phyloP scores from a whole-genome alignment of 92 coral and sea anemone species.

The Phymanthus crucifer region DNA sequence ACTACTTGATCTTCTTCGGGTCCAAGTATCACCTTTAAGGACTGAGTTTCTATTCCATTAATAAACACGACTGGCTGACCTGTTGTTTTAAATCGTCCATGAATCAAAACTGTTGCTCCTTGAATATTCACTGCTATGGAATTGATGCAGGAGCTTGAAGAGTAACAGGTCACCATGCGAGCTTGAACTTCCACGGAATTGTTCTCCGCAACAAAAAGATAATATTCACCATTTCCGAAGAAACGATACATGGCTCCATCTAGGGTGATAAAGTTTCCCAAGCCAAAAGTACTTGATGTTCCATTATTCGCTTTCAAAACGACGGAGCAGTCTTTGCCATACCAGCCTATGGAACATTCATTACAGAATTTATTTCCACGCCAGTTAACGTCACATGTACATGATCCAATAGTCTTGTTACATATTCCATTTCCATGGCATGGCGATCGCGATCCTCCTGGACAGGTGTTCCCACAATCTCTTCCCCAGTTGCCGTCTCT shows the following conservation, averaged over 20 bases:
- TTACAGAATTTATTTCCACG: constrained; percentile 71
- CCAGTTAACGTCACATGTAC: constrained; percentile 89
- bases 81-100: constrained; percentile 62
- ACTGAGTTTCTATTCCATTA: constrained; percentile 48
- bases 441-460: constrained; percentile 77
- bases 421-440: constrained; percentile 78
- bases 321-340: constrained; percentile 81
- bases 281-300: constrained; percentile 76
- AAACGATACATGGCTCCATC: constrained; percentile 74
- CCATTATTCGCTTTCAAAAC: constrained; percentile 57
- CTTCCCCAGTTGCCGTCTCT: constrained; percentile 83
- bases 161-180: constrained; percentile 79
- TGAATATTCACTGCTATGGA: constrained; percentile 75
- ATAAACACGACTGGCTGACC: constrained; percentile 63
- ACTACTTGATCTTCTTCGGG: constrained; percentile 51
- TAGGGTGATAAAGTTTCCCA: constrained; percentile 65
- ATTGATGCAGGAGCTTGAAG: constrained; percentile 76
- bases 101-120: constrained; percentile 52
- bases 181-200: constrained; percentile 58
- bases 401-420: constrained; percentile 77
- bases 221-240: constrained; percentile 82
- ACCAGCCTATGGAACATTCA: constrained; percentile 81
- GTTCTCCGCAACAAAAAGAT: constrained; percentile 40
- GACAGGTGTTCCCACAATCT: constrained; percentile 82
- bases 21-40: constrained; percentile 49